phyloP scores from a whole-genome alignment of 2,113 vertebrate genomes.

The Peromyscus maniculatus region DNA sequence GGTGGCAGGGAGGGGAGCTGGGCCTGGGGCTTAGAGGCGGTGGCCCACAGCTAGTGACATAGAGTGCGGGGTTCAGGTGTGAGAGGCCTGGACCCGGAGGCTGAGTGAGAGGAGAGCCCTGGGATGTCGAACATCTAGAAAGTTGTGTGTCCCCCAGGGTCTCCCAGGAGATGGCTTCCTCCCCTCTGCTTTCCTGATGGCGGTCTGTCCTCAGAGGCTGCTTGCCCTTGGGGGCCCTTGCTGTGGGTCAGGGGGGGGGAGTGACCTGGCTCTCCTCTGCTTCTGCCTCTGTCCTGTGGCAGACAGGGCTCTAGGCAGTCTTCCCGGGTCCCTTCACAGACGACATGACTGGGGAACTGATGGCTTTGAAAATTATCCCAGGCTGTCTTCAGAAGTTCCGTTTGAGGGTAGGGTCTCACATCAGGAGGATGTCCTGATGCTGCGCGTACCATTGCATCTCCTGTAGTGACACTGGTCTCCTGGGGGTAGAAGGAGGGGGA shows the following conservation, averaged over 20 bases:
- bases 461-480: neutral
- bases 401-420: neutral
- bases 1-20: neutral
- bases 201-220: rapidly evolving
- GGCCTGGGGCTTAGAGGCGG: neutral
- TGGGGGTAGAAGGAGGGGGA: neutral
- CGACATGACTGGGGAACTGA: neutral
- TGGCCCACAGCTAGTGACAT: neutral
- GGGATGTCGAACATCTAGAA: neutral
- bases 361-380: neutral
- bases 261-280: neutral
- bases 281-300: neutral
- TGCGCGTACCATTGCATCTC: neutral
- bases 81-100: neutral
- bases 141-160: neutral
- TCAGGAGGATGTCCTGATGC: neutral
- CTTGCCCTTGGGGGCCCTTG: neutral
- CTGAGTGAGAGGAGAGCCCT: neutral
- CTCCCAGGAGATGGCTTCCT: neutral
- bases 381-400: neutral
- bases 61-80: neutral
- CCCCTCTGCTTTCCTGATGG: neutral
- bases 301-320: neutral
- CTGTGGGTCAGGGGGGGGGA: neutral
- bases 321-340: neutral